Evolutionary conservation across 2,888 invertebrate species (phyloP), one percentile per base, ranked within the genome.

Genomic region (Metacarcinus magister): DNA sequence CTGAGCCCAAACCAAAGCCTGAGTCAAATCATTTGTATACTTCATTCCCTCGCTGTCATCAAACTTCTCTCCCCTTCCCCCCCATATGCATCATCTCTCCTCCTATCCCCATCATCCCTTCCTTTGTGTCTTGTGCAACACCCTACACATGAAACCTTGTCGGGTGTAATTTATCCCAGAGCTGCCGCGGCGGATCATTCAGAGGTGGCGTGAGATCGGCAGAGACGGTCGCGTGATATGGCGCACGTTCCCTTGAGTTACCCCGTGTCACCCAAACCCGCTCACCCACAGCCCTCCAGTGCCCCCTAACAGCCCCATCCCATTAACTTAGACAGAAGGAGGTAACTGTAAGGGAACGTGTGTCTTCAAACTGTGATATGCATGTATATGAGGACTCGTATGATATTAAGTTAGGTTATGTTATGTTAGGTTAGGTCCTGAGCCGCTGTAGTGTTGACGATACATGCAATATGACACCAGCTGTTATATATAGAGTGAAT

Each of bases 71-170:
- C 60, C 60, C 19, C 23, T 60, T 60, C 60, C 60, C 60, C 60
- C 75, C n/a, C 4, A 10, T 28, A 75, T 28, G 28, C 75, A n/a
- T 28, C 75, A 16, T 67, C n/a, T 23, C 67, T 23, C 67, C 19
- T 67, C 23, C 67, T 23, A 16, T 67, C 32, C 87, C 39, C 32
- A 13, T 48, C 43, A 54, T 92, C 48, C 44, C 92, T 92, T 16
- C 28, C 92, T 48, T 54, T 54, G 92, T 39, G 43, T 92, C n/a
- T 92, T 32, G 48, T 48, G 39, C 39, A 87, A 39, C 32, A 39
- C 32, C 87, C 13, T 13, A 87, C 87, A 87, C 87, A 39, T 87
- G 87, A 87, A 10, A 39, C 87, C 87, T 39, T 87, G 87, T 87
- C 87, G 39, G 39, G 16, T 39, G 39, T 13, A 87, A 87, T 32